Base-by-base conservation (phyloP, 2,888 invertebrate species). In the Brachypalpus laphriformis region DNA sequence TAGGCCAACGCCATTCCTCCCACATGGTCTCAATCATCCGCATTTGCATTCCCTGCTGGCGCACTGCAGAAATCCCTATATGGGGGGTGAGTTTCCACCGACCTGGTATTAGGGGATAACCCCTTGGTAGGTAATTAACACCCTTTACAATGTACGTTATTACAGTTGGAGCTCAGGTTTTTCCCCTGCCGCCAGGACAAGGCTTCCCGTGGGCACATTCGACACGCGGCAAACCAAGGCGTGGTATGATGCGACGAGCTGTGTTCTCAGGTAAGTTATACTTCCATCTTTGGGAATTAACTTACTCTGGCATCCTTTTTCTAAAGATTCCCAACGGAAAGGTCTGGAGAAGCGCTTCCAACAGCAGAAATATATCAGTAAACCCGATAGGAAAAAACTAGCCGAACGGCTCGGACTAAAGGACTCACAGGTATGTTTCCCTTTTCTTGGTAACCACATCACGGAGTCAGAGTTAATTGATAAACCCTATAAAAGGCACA, bases 361-460 rank as follows among this genome's bases (percentile, higher is more conserved):
- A 92, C 95, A 98, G 65, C 99, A 99, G 93, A 99, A 99, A 92
- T 99, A 99, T 93, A 99, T 99, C 92, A 98, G 98, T 90, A 99
- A 99, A 91, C 99, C 99, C 0, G 99, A 99, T 92, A 94, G 99
- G 91, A 99, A 98, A 94, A 98, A 98, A 90, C 93, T 99, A 86
- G 99, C 99, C 0, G 98, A 98, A 91, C 97, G 98, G 91, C 94
- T 99, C 61, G 98, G 98, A 8, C 94, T 99, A 9, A 99, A 99
- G 91, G 99, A 99, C 90, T 98, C 98, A 87, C 99, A 99, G 96
- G 99, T 98, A 89, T 93, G 14, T 14, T 16, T 31, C 16, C 18
- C 8, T 34, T 14, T 37, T 45, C 40, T 68, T 63, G 11, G 57
- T 22, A 85, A 66, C 22, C 85, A 76, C 71, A 61, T 75, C 81